A percentile compares a stretch with the other conserved stretches of the same genome.
Conservation (phyloP, 1,140 invertebrate species). For the Sminthurides bifidus region DNA sequence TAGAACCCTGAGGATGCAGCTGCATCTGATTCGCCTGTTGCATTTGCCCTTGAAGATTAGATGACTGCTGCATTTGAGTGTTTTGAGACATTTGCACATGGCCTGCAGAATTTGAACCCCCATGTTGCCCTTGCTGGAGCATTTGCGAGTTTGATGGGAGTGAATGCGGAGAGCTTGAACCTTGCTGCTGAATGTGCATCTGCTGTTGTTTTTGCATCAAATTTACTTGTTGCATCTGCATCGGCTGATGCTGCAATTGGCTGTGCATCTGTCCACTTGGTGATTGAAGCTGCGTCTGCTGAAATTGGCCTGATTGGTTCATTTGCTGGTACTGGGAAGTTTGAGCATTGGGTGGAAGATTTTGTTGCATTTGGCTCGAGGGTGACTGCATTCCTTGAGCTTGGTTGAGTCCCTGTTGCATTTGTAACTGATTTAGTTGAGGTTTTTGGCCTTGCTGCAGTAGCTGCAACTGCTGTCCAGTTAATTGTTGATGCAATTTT, state of each 20-base stretch:
- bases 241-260: background rate
- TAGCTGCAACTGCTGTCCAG: too few species aligned
- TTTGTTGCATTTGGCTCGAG: too few species aligned
- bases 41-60: background rate
- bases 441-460: background rate
- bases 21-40: conserved; percentile 3
- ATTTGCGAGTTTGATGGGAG: background rate
- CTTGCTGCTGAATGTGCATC: background rate
- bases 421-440: background rate
- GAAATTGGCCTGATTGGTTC: background rate
- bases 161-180: too few species aligned
- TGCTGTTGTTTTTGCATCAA: background rate
- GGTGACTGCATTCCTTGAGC: too few species aligned
- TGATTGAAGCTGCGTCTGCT: background rate
- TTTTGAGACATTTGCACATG: too few species aligned
- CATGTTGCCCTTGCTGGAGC: too few species aligned
- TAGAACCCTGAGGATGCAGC: background rate
- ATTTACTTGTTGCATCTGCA: background rate
- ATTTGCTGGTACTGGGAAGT: background rate
- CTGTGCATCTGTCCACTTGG: background rate
- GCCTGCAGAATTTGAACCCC: too few species aligned
- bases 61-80: background rate
- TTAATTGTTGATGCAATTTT: too few species aligned
- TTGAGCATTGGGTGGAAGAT: background rate
- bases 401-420: background rate